A percentile compares a stretch with the other conserved stretches of the same genome.
These are phyloP conservation scores for Hydrotaea cyrtoneurina DNA, from an alignment of 2,888 invertebrate genomes.

Conservation along the genomic window DNA sequence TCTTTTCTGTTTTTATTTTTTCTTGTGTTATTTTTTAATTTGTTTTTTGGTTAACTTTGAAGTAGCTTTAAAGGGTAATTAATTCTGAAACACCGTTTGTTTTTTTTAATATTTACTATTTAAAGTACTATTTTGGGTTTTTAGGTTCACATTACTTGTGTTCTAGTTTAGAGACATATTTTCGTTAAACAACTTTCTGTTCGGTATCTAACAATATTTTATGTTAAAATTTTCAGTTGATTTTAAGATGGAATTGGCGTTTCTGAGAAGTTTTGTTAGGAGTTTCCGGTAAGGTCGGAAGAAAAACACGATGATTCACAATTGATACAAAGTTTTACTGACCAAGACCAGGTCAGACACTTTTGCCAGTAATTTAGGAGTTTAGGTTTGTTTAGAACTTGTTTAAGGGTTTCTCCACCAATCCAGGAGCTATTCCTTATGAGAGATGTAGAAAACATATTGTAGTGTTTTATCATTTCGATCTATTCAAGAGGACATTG, in stretches of 20 bases:
- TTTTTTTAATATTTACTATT: conserved; percentile 18
- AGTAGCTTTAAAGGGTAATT: conserved; percentile 31
- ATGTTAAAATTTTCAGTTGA: conserved; percentile 30
- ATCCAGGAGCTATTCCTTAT: too few relatives aligned
- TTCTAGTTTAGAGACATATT: neutral
- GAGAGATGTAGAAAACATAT: too few relatives aligned
- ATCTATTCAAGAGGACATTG: too few relatives aligned
- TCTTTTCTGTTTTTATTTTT: conserved; percentile 54
- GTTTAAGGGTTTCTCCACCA: too few relatives aligned
- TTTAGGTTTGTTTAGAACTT: too few relatives aligned
- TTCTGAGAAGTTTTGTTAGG: neutral
- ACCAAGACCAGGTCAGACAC: too few relatives aligned
- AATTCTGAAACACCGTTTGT: conserved; percentile 56
- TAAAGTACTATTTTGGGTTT: neutral
- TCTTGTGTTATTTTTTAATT: conserved; percentile 50
- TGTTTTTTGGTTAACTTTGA: conserved; percentile 18
- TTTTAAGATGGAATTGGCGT: neutral
- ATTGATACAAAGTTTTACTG: too few relatives aligned
- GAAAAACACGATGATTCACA: too few relatives aligned
- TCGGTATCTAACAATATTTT: conserved; percentile 59
- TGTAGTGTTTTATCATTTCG: too few relatives aligned
- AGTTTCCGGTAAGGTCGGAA: neutral
- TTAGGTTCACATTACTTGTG: conserved; percentile 12
- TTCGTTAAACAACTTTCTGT: conserved; percentile 47
- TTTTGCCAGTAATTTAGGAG: too few relatives aligned